phyloP scores from a whole-genome alignment of 2,888 invertebrate genomes.

The Conchocele bisecta region DNA sequence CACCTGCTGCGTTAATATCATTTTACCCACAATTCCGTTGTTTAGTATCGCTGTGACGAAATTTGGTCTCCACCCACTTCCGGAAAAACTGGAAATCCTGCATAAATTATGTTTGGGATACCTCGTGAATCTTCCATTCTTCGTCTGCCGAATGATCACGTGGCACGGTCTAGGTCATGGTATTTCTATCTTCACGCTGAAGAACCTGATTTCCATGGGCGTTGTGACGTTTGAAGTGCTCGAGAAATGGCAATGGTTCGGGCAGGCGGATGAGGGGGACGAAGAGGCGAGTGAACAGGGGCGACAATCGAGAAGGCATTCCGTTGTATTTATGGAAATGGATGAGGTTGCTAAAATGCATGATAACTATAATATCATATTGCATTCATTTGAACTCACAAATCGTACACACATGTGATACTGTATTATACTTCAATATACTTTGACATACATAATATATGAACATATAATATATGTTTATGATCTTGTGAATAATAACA shows the following conservation, averaged over 20 bases:
- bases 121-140: slow-evolving; percentile 85
- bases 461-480: no score
- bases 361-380: no score
- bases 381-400: no score
- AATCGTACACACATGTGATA: no score
- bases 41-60: slow-evolving; percentile 84
- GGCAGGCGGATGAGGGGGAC: no score
- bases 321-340: no score
- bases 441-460: no score
- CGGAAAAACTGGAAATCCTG: slow-evolving; percentile 68
- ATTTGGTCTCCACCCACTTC: slow-evolving; percentile 79
- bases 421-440: no score
- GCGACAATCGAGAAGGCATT: no score
- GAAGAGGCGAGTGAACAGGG: no score
- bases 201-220: slow-evolving; percentile 85
- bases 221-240: slow-evolving; percentile 80
- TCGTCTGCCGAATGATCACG: slow-evolving; percentile 84
- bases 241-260: slow-evolving; percentile 34
- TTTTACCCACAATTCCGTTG: slow-evolving; percentile 85
- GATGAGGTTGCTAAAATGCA: no score
- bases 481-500: no score
- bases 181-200: slow-evolving; percentile 85
- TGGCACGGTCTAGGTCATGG: slow-evolving; percentile 84
- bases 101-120: slow-evolving; percentile 84
- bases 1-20: slow-evolving; percentile 85